These are phyloP conservation scores for Corythoichthys haematopterus DNA, from an alignment of 2,113 vertebrate genomes.

Conservation along the genomic window DNA sequence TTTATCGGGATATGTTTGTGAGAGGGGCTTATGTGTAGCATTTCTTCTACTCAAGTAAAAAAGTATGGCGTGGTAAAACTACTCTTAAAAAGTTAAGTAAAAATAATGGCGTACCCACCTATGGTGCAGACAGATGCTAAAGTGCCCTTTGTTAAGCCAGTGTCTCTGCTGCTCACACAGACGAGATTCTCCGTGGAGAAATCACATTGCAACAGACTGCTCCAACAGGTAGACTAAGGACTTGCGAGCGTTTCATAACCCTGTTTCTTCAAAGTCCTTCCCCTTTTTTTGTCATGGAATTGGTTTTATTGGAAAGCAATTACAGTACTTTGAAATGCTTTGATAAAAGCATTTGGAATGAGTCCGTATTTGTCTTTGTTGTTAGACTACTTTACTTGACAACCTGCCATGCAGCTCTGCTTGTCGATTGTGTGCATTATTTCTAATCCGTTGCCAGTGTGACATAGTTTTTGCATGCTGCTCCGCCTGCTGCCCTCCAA, in stretches of 20 bases:
- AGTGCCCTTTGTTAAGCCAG: conserved; percentile 59
- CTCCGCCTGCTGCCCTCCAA: conserved; percentile 8
- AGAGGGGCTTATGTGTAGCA: too few relatives aligned
- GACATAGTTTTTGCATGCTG: conserved; percentile 34
- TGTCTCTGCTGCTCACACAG: conserved; percentile 85
- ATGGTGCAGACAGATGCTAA: neutral
- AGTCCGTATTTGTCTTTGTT: conserved; percentile 55
- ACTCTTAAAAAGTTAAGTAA: too few relatives aligned
- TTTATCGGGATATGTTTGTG: too few relatives aligned
- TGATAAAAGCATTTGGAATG: conserved; percentile 18
- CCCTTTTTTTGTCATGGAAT: conserved; percentile 51
- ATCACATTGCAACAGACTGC: conserved; percentile 84
- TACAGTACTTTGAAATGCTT: conserved; percentile 20
- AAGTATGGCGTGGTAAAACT: too few relatives aligned
- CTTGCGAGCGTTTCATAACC: conserved; percentile 72
- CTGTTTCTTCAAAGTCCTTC: conserved; percentile 22
- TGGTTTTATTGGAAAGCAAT: conserved; percentile 18
- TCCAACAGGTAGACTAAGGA: conserved; percentile 81
- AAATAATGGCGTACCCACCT: neutral
- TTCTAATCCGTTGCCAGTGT: conserved; percentile 4
- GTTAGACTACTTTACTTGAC: conserved; percentile 44
- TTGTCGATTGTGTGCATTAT: neutral
- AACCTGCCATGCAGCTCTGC: conserved; percentile 28
- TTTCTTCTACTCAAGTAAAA: too few relatives aligned
- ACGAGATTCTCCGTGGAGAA: conserved; percentile 90